Conservation (phyloP, 2,888 invertebrate genomes). For the Carabus problematicus region DNA sequence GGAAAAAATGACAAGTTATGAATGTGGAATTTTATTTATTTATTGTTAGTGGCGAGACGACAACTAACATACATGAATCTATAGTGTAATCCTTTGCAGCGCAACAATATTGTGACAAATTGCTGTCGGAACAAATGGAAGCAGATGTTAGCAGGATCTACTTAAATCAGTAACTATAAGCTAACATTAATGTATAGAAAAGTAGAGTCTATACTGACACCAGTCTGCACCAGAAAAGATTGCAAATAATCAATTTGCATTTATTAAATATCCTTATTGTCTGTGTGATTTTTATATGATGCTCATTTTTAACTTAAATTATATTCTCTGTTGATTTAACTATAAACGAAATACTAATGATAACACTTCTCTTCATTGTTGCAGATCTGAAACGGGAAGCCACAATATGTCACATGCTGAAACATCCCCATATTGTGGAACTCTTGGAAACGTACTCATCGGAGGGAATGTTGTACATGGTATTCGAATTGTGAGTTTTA, state of each 20-base stretch:
- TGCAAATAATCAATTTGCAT: not conserved
- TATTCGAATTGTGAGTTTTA: slow-evolving; percentile 95
- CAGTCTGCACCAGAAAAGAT: too few species aligned
- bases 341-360: not conserved
- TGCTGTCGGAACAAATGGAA: too few species aligned
- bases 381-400: slow-evolving; percentile 97
- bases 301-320: not conserved
- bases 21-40: not conserved
- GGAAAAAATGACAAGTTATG: not conserved
- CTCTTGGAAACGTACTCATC: slow-evolving; percentile 97
- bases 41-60: too few species aligned
- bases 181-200: too few species aligned
- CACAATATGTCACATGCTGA: slow-evolving; percentile 98
- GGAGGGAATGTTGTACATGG: slow-evolving; percentile 99
- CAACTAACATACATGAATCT: too few species aligned
- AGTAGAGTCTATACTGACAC: too few species aligned
- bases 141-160: too few species aligned
- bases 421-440: slow-evolving; percentile 98
- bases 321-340: not conserved
- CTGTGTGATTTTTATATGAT: not conserved
- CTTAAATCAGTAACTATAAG: too few species aligned
- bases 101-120: too few species aligned
- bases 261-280: slow-evolving; percentile 2
- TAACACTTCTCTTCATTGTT: slow-evolving; percentile 8
- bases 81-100: too few species aligned